Evolutionary conservation across 2,113 vertebrate genomes (phyloP).

Genomic region (Phasianus colchicus): DNA sequence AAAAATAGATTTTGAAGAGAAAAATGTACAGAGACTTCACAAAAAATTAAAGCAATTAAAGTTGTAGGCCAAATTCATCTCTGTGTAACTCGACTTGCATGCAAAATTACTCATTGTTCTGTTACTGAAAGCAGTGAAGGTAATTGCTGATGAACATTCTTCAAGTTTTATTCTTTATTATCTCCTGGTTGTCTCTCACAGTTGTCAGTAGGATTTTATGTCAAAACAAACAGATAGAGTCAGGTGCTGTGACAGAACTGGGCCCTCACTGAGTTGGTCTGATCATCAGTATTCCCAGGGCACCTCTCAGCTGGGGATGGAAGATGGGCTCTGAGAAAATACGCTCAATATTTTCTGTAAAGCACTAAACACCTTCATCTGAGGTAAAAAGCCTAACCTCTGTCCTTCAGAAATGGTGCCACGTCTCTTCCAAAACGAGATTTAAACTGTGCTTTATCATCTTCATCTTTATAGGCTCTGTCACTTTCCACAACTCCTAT

Average conservation of each 20-base stretch:
- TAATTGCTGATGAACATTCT: constrained; percentile 56
- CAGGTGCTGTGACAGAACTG: neutral
- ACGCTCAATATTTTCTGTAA: neutral
- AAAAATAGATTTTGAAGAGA: constrained; percentile 26
- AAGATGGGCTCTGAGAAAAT: neutral
- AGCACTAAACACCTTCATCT: neutral
- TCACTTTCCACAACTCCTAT: neutral
- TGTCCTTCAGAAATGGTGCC: neutral
- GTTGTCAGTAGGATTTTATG: constrained; percentile 33
- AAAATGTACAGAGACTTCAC: neutral
- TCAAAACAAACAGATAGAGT: constrained; percentile 32
- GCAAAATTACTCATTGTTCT: constrained; percentile 47
- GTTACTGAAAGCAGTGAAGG: constrained; percentile 47
- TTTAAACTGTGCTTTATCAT: neutral
- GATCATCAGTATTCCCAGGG: neutral
- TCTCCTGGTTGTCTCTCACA: constrained; percentile 9
- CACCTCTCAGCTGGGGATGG: rapidly evolving
- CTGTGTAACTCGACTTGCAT: neutral
- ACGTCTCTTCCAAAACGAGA: neutral
- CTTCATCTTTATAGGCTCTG: neutral
- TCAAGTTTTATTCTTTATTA: constrained; percentile 37
- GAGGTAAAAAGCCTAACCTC: neutral
- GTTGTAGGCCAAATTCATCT: constrained; percentile 43
- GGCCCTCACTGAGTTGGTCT: neutral
- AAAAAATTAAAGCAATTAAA: constrained; percentile 2